Base-by-base conservation (phyloP, 2,113 vertebrate genomes). In the Ictidomys tridecemlineatus region DNA sequence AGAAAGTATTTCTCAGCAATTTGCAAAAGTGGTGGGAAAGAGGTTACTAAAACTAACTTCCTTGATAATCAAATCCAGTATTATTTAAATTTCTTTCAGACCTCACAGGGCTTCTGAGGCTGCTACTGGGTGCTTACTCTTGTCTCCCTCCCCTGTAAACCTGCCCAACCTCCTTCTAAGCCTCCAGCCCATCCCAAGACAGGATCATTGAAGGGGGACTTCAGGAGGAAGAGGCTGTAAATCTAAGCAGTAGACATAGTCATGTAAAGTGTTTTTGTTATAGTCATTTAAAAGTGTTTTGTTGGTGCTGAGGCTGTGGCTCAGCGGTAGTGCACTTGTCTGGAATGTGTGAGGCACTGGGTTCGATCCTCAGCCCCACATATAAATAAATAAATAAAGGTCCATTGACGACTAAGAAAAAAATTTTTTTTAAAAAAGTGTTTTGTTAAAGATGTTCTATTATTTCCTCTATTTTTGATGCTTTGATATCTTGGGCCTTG, bases 21-120 rank as follows among this genome's bases (percentile, higher is more conserved):
- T 51, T 95, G 30, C 26, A 76, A 89, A 89, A 83, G 4, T 69
- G 69, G 53, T 73, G 83, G 28, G 73, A 78, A 85, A 86, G 26
- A 24, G 39, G 39, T 83, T 82, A 72, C 22, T 37, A 45, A 13
- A n/a, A 72, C 22, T 37, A 45, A 13, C n/a, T 89, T 30, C 53
- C 24, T 86, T 80, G 26, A 70, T 53, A 77, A 74, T 61, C 56
- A 96, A 96, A 89, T 58, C 67, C 77, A 91, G 22, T 82, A 5
- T 93, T 56, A 79, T 87, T 82, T 45, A 51, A 77, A 91, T 32
- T 28, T 39, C 51, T 85, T 87, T 85, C 42, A 80, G 72, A 79
- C 17, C 58, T 72, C 37, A 22, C 13, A 53, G 4, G 20, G 83
- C 51, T 79, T 61, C 56, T 84, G 8, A 24, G 11, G 67, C 28